Conservation (phyloP, 2,113 vertebrate species). For the Clarias magur region DNA sequence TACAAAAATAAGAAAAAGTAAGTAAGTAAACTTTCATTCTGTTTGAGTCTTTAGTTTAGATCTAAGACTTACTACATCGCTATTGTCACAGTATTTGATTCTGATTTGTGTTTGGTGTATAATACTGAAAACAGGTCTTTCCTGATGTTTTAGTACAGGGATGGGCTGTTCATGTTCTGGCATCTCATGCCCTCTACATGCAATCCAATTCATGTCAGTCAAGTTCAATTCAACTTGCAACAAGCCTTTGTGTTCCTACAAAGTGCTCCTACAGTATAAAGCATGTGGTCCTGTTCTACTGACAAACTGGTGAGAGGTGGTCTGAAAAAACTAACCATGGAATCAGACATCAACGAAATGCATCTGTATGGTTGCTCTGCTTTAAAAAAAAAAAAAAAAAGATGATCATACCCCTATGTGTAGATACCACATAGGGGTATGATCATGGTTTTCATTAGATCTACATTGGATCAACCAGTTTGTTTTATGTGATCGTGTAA, state of each 20-base stretch:
- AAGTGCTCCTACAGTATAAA: not conserved
- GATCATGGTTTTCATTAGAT: not conserved
- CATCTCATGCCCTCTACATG: not conserved
- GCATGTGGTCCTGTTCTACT: not conserved
- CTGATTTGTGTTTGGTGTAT: not conserved
- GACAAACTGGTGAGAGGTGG: not conserved
- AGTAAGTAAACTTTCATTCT: not conserved
- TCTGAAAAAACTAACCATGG: no score
- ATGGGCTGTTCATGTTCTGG: not conserved
- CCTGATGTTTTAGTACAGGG: slow-evolving; percentile 14
- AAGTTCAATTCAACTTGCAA: not conserved
- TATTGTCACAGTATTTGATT: not conserved
- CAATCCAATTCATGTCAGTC: not conserved
- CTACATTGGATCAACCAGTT: not conserved
- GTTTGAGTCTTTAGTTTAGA: not conserved
- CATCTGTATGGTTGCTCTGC: not conserved
- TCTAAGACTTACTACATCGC: not conserved
- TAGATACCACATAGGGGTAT: not conserved
- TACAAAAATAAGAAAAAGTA: not conserved
- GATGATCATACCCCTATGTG: no score
- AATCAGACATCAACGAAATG: no score
- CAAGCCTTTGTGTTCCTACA: not conserved
- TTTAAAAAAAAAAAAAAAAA: not conserved
- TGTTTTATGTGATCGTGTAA: not conserved
- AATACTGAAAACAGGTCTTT: slow-evolving; percentile 17